Conservation (phyloP, 2,797 vertebrate genomes). For the Siniperca obscura region DNA sequence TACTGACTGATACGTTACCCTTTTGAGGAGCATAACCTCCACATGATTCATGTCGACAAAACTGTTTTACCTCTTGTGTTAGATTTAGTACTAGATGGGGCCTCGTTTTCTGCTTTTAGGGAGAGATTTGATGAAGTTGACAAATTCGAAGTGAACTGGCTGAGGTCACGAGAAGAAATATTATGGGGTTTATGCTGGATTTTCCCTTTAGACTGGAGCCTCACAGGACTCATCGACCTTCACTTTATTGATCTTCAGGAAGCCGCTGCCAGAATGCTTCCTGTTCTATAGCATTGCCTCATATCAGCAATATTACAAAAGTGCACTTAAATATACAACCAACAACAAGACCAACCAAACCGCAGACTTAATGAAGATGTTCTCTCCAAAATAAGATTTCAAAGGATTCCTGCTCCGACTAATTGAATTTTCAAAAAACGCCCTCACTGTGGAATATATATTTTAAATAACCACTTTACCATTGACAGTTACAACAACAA, state of each 20-base stretch:
- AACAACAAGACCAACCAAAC: conserved; percentile 4
- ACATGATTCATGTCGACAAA: neutral
- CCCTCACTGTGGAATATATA: neutral
- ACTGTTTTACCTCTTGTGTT: neutral
- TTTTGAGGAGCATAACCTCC: neutral
- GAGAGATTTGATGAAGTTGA: conserved; percentile 7
- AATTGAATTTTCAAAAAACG: neutral
- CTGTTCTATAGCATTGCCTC: neutral
- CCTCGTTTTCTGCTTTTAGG: neutral
- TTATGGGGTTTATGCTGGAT: conserved; percentile 1
- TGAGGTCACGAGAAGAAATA: neutral
- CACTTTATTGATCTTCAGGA: conserved; percentile 41
- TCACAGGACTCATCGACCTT: conserved; percentile 30
- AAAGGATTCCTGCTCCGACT: conserved; percentile 28
- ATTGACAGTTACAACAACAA: neutral
- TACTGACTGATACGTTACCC: neutral
- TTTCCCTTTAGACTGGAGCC: conserved; percentile 10
- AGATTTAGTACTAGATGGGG: neutral
- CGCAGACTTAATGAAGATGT: conserved; percentile 5
- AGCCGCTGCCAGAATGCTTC: conserved; percentile 17
- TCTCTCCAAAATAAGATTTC: conserved; percentile 21
- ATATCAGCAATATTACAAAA: conserved; percentile 2
- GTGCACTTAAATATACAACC: neutral
- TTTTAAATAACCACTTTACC: neutral
- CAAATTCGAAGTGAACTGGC: neutral